Conservation (phyloP, 1,140 invertebrate species). For the Nylanderia fulva region DNA sequence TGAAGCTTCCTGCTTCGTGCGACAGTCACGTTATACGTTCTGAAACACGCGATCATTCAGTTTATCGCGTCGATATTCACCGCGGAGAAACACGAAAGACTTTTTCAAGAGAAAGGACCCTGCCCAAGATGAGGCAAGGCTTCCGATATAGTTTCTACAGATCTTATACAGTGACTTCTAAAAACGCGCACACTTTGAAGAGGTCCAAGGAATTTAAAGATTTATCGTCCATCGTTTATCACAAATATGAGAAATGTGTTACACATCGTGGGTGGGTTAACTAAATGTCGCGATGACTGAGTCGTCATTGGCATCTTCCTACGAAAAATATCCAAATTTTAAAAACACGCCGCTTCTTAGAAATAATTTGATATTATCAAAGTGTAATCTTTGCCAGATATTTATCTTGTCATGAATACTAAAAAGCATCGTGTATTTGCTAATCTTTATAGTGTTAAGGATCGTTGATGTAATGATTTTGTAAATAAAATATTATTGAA, state of each 20-base stretch:
- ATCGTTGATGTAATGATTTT: not conserved
- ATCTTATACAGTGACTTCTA: constrained; percentile 38
- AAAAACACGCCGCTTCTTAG: constrained; percentile 7
- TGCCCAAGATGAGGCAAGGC: not conserved
- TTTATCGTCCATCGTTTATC: constrained; percentile 77
- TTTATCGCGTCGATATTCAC: constrained; percentile 26
- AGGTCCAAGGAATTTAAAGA: constrained; percentile 75
- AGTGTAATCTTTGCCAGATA: not conserved
- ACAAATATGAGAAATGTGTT: constrained; percentile 72
- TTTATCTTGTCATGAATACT: constrained; percentile 18
- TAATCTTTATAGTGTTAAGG: not conserved
- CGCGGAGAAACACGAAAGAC: not conserved
- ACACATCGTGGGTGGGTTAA: constrained; percentile 72
- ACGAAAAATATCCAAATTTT: constrained; percentile 12
- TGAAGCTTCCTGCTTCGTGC: constrained; percentile 28
- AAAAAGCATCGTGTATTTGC: not conserved
- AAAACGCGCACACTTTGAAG: constrained; percentile 70
- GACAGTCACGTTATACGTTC: constrained; percentile 20
- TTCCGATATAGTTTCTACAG: not conserved
- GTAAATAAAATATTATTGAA: not conserved
- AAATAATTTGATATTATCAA: constrained; percentile 24
- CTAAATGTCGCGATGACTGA: constrained; percentile 50
- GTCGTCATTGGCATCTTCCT: constrained; percentile 15
- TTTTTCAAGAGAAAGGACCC: not conserved
- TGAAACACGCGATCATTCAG: constrained; percentile 17